These are phyloP conservation scores for Limnephilus lunatus DNA, from an alignment of 2,888 invertebrate genomes.

Conservation along the genomic window DNA sequence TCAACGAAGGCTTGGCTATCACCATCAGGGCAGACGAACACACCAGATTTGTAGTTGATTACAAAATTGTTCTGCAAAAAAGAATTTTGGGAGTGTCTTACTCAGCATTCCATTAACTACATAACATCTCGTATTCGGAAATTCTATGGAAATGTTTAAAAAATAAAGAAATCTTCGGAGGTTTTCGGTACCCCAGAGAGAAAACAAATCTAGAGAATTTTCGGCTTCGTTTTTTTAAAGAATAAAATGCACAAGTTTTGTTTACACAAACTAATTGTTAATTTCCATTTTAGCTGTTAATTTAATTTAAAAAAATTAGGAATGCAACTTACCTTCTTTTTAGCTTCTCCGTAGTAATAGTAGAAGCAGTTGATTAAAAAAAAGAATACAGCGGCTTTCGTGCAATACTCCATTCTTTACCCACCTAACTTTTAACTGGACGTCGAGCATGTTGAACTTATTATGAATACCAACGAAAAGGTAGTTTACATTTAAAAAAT, in stretches of 20 bases:
- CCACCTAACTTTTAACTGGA: too few relatives aligned
- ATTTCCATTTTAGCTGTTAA: too few relatives aligned
- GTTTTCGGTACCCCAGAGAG: too few relatives aligned
- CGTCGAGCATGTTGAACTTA: not conserved
- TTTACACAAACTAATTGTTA: too few relatives aligned
- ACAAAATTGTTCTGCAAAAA: constrained; percentile 42
- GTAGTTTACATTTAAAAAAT: too few relatives aligned
- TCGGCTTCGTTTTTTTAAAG: too few relatives aligned
- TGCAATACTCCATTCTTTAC: not conserved
- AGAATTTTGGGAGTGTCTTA: not conserved
- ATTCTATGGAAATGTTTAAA: too few relatives aligned
- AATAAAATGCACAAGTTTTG: too few relatives aligned
- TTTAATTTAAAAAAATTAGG: too few relatives aligned
- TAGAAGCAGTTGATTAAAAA: not conserved
- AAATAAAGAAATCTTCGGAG: too few relatives aligned
- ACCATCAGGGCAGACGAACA: constrained; percentile 14
- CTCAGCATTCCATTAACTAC: not conserved
- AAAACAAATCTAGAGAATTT: too few relatives aligned
- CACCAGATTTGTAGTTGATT: constrained; percentile 39
- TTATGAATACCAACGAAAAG: not conserved
- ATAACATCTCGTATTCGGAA: too few relatives aligned
- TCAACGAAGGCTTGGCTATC: constrained; percentile 4
- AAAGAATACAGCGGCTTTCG: not conserved
- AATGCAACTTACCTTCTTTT: not conserved
- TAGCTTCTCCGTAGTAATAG: not conserved